These are phyloP conservation scores for Arrhopalites spinosus DNA, from an alignment of 2,888 invertebrate genomes.

Conservation along the genomic window DNA sequence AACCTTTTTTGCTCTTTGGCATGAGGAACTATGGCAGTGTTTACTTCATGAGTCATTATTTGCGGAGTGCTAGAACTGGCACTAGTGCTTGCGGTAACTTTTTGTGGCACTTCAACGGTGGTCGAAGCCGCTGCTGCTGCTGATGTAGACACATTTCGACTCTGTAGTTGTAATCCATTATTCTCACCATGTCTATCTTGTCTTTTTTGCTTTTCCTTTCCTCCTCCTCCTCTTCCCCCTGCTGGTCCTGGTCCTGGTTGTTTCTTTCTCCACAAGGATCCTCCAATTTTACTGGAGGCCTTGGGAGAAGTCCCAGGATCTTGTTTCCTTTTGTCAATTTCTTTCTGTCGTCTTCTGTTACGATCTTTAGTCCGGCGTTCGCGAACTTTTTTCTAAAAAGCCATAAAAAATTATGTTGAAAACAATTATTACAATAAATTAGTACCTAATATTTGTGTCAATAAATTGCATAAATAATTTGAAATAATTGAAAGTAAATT, in stretches of 20 bases:
- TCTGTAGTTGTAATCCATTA: neutral
- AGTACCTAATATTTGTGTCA: too few species aligned
- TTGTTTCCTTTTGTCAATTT: conserved; percentile 17
- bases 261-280: conserved; percentile 19
- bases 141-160: neutral
- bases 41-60: conserved; percentile 51
- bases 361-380: conserved; percentile 56
- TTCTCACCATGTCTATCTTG: conserved; percentile 2
- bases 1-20: conserved; percentile 55
- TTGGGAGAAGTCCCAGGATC: neutral
- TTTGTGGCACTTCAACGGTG: conserved; percentile 34
- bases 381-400: conserved; percentile 71
- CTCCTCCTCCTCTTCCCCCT: neutral
- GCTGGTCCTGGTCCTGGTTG: neutral
- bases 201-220: neutral
- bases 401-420: too few species aligned
- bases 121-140: conserved; percentile 28
- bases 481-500: too few species aligned
- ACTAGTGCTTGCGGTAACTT: conserved; percentile 17
- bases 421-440: too few species aligned
- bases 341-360: conserved; percentile 24
- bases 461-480: too few species aligned
- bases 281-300: neutral
- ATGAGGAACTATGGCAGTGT: conserved; percentile 55
- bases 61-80: conserved; percentile 38